A percentile compares a stretch with the other conserved stretches of the same genome.
These are phyloP conservation scores for Chrysaora quinquecirrha DNA, from an alignment of 30 jellyfish, hydroid and myxozoan genomes.

Conservation along the genomic window DNA sequence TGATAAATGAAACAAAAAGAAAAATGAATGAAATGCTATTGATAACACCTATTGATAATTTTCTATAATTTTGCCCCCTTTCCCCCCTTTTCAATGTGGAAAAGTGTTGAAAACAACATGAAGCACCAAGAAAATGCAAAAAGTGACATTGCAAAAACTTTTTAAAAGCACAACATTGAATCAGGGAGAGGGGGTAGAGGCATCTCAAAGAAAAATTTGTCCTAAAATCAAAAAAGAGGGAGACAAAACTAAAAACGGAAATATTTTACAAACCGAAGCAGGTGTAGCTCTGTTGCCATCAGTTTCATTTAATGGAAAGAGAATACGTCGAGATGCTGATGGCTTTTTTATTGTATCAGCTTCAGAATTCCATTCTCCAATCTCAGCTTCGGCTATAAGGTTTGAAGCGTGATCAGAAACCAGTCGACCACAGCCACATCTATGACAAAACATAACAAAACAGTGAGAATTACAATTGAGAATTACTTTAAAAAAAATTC, in stretches of 20 bases:
- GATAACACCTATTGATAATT: no score
- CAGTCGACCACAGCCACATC: background rate
- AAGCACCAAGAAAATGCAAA: no score
- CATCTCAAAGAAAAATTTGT: background rate
- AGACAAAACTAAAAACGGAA: background rate
- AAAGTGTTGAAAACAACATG: no score
- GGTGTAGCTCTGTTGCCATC: slow-evolving; percentile 19
- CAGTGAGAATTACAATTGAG: no score
- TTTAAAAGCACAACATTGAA: no score
- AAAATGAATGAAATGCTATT: no score
- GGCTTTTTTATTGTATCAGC: background rate
- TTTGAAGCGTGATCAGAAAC: background rate
- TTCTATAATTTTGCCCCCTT: no score
- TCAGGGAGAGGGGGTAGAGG: background rate
- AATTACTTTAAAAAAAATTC: no score
- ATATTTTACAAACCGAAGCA: slow-evolving; percentile 8
- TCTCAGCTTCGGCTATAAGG: background rate
- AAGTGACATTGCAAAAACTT: no score
- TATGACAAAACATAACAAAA: no score
- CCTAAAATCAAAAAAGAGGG: background rate
- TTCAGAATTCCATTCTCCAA: slow-evolving; percentile 9
- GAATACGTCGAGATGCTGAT: background rate
- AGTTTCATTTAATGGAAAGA: slow-evolving; percentile 10
- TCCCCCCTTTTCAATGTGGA: no score
- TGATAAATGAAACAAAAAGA: no score